A percentile compares a stretch with the other conserved stretches of the same genome.
These are phyloP conservation scores for Drosophila limbata DNA, from an alignment of 2,888 invertebrate species.

Conservation along the genomic window DNA sequence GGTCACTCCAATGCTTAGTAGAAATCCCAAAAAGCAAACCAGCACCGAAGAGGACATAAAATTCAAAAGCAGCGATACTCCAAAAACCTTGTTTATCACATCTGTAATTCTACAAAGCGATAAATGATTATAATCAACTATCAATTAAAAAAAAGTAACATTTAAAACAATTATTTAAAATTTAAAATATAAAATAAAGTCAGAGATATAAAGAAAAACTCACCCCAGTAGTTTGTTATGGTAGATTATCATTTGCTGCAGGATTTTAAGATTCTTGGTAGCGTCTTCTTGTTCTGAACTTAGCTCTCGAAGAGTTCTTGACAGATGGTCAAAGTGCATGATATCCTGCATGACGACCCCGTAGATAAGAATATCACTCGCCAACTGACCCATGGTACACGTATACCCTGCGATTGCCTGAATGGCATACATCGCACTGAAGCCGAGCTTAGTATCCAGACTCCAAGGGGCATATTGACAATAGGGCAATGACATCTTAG, in stretches of 20 bases:
- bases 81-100: slow-evolving; percentile 78
- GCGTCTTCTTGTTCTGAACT: slow-evolving; percentile 2
- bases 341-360: slow-evolving; percentile 74
- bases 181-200: too few relatives aligned
- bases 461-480: slow-evolving; percentile 67
- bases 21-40: slow-evolving; percentile 83
- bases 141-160: neutral
- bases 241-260: slow-evolving; percentile 45
- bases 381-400: slow-evolving; percentile 68
- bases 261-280: slow-evolving; percentile 20
- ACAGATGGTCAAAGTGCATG: slow-evolving; percentile 82
- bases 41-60: slow-evolving; percentile 77
- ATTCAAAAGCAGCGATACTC: slow-evolving; percentile 78
- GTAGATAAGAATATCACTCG: slow-evolving; percentile 79
- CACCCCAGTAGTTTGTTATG: slow-evolving; percentile 54
- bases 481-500: slow-evolving; percentile 67
- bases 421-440: slow-evolving; percentile 57
- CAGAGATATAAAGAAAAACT: neutral
- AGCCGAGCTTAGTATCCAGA: slow-evolving; percentile 56
- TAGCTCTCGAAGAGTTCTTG: slow-evolving; percentile 42
- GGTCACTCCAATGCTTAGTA: slow-evolving; percentile 66
- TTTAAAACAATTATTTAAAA: neutral
- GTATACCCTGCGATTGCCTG: slow-evolving; percentile 72
- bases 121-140: neutral
- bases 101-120: slow-evolving; percentile 57